Percentiles rank a stretch among this genome's conserved stretches.
Evolutionary conservation across 2,113 vertebrate species (phyloP).

Genomic region (Diphyllodes magnificus): DNA sequence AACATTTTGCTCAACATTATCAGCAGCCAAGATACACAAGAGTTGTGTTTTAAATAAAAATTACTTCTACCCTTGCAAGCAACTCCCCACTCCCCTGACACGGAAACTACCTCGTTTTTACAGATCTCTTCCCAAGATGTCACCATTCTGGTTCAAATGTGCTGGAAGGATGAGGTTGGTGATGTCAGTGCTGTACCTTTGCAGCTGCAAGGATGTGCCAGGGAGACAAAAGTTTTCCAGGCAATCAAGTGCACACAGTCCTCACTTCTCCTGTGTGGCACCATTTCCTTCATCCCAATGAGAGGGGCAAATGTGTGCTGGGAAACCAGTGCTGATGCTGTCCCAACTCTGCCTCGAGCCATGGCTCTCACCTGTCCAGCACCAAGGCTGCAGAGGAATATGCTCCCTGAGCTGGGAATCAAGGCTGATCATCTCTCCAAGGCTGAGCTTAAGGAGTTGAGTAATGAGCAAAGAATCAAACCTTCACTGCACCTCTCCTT

Average conservation of each 20-base stretch:
- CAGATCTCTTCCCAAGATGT: background rate
- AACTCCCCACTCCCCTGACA: background rate
- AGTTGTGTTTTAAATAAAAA: background rate
- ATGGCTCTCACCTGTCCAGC: background rate
- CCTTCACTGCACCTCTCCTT: background rate
- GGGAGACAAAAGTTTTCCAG: background rate
- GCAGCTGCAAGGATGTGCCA: background rate
- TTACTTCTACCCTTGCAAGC: background rate
- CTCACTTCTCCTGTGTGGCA: background rate
- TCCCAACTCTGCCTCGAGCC: background rate
- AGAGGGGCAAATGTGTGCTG: background rate
- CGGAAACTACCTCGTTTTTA: accelerated
- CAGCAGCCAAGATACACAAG: background rate
- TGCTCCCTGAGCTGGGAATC: background rate
- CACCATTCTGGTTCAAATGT: background rate
- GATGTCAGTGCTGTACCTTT: background rate
- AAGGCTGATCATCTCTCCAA: background rate
- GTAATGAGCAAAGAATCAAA: background rate
- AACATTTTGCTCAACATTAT: background rate
- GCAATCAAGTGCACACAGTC: background rate
- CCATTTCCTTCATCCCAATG: background rate
- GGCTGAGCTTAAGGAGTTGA: background rate
- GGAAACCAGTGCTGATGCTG: background rate
- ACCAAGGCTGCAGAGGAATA: background rate
- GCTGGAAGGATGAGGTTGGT: background rate